Percentiles rank a stretch among this genome's conserved stretches.
Conservation (phyloP, 2,797 vertebrate genomes). For the Basileuterus tristriatus region DNA sequence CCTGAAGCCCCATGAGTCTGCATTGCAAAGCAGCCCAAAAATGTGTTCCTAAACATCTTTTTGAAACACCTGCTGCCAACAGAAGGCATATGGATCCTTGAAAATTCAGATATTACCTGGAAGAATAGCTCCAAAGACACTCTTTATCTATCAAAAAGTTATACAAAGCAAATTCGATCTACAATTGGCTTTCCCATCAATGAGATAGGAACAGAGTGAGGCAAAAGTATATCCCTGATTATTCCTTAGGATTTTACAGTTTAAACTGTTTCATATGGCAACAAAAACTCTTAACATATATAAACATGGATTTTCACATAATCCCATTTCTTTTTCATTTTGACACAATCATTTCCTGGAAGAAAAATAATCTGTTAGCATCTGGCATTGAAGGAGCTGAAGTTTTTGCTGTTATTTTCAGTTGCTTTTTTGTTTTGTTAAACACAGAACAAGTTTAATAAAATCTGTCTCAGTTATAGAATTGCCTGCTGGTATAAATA, state of each 20-base stretch:
- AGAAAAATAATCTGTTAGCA: not conserved
- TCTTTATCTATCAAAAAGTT: not conserved
- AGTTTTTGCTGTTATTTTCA: not conserved
- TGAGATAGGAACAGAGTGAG: not conserved
- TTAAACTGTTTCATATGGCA: not conserved
- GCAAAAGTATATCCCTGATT: not conserved
- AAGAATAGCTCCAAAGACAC: not conserved
- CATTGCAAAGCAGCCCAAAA: not conserved
- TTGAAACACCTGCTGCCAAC: conserved; percentile 8
- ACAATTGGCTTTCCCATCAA: not conserved
- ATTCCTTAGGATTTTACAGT: not conserved
- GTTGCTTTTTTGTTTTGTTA: conserved; percentile 34
- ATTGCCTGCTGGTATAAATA: conserved; percentile 22
- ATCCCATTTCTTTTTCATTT: conserved; percentile 1
- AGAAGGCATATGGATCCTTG: not conserved
- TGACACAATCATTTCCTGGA: conserved; percentile 19
- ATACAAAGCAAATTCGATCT: not conserved
- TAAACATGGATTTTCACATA: not conserved
- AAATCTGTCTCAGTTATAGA: not conserved
- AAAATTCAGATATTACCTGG: not conserved
- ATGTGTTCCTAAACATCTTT: not conserved
- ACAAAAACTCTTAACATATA: not conserved
- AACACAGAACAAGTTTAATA: conserved; percentile 39
- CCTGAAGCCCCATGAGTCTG: not conserved
- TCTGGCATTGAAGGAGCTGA: not conserved